Base-by-base conservation (phyloP, 2,113 vertebrate species). In the Seriola quinqueradiata region DNA sequence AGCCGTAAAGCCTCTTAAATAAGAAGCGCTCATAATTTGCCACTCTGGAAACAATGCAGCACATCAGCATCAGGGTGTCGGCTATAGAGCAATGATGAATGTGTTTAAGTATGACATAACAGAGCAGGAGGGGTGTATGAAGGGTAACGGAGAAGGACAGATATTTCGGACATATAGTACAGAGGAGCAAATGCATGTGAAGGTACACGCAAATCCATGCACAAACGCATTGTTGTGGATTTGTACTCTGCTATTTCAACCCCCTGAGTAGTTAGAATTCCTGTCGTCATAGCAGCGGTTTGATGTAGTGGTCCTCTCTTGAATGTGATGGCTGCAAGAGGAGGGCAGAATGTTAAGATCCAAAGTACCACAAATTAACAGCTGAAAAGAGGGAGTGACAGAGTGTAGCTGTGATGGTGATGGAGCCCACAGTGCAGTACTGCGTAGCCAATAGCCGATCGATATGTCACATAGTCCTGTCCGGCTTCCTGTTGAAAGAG, bases 321-420 rank as follows among this genome's bases (percentile, higher is more conserved):
- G 84, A 79, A 86, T 84, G 87, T 84, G 89, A 93, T 83, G 79
- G 82, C 83, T 87, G 84, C 44, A 40, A 74, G 57, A 71, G 83
- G 8, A 76, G 84, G 70, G 80, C 83, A 59, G 87, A 80, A 83
- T 80, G 84, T 84, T 88, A 86, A 91, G 66, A 86, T 84, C 63
- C 64, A 59, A 67, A 70, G 34, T 14, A 58, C 77, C 84, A 84
- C 81, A 92, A 88, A 94, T 92, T 87, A 91, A 77, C 86, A 65
- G 80, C 86, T 77, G 79, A 89, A 90, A 90, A 89, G 82, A 84
- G 76, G 84, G 72, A 89, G 81, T 91, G 90, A 90, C 90, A 88
- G 85, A 87, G 68, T 79, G 84, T 59, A 64, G 76, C 68, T n/a
- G 42, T 69, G 84, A 85, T 17, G 67, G 71, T 81, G 79, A 90